Conservation (phyloP, 2,113 vertebrate species). For the Crotalus horridus region DNA sequence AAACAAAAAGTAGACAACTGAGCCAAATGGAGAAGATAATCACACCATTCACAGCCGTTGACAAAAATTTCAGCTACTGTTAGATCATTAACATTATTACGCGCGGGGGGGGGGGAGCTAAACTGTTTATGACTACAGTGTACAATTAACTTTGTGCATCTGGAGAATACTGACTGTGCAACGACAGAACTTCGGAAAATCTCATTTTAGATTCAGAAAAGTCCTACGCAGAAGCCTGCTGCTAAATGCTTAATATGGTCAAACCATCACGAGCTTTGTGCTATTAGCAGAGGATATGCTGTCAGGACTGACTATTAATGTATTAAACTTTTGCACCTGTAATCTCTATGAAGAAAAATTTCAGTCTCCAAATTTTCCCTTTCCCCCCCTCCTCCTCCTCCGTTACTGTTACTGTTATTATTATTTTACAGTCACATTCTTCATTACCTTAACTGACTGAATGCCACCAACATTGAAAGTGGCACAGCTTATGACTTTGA, state of each 20-base stretch:
- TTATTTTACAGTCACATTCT: background rate
- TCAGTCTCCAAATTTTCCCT: background rate
- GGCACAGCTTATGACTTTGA: background rate
- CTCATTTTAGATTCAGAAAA: background rate
- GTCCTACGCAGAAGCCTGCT: background rate
- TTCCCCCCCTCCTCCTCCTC: background rate
- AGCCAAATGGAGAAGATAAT: background rate
- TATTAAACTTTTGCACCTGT: background rate
- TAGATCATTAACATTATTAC: background rate
- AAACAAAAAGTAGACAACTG: background rate
- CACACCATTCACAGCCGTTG: background rate
- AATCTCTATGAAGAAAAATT: background rate
- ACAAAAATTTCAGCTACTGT: background rate
- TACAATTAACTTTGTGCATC: background rate
- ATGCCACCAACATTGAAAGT: background rate
- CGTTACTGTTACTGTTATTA: too few relatives aligned
- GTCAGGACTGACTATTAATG: background rate
- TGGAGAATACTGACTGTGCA: background rate
- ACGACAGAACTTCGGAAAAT: background rate
- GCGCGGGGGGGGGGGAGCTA: fast-evolving
- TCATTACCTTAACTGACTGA: background rate
- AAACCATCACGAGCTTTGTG: background rate
- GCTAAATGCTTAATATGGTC: background rate
- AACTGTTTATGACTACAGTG: background rate
- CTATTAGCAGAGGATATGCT: background rate